Evolutionary conservation across 2,888 invertebrate genomes (phyloP).

Genomic region (Athripsodes cinereus): DNA sequence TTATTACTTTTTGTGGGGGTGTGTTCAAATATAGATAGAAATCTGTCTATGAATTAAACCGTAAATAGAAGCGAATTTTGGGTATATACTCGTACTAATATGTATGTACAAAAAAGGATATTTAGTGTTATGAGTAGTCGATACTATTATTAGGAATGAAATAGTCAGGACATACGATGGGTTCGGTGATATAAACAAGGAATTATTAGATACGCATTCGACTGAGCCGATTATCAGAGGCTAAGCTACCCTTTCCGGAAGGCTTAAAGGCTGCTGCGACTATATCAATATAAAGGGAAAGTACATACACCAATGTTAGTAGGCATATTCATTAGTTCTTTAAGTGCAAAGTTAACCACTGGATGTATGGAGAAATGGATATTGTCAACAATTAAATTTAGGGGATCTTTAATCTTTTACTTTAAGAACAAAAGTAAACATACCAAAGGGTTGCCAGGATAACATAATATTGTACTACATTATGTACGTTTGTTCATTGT

Average conservation of each 20-base stretch:
- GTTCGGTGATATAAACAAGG: slow-evolving; percentile 1
- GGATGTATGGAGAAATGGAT: slow-evolving; percentile 20
- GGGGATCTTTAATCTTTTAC: slow-evolving; percentile 12
- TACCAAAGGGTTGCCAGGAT: not conserved
- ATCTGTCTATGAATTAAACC: too few species aligned
- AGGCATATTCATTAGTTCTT: slow-evolving; percentile 23
- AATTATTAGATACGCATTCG: not conserved
- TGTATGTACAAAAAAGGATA: too few species aligned
- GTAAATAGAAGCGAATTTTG: too few species aligned
- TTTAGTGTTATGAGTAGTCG: too few species aligned
- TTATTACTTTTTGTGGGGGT: too few species aligned
- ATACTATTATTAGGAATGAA: too few species aligned
- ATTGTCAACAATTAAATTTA: slow-evolving; percentile 24
- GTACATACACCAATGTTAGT: not conserved
- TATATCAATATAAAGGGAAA: slow-evolving; percentile 16
- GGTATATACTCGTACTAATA: too few species aligned
- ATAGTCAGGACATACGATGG: too few species aligned
- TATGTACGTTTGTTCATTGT: too few species aligned
- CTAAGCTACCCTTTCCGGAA: not conserved
- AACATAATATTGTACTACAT: too few species aligned
- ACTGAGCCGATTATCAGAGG: slow-evolving; percentile 3
- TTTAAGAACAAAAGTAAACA: slow-evolving; percentile 3
- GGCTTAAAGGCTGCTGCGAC: slow-evolving; percentile 4
- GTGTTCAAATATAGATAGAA: too few species aligned
- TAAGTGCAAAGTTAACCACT: slow-evolving; percentile 27